Base-by-base conservation (phyloP, 2,113 vertebrate species). In the Empidonax traillii region DNA sequence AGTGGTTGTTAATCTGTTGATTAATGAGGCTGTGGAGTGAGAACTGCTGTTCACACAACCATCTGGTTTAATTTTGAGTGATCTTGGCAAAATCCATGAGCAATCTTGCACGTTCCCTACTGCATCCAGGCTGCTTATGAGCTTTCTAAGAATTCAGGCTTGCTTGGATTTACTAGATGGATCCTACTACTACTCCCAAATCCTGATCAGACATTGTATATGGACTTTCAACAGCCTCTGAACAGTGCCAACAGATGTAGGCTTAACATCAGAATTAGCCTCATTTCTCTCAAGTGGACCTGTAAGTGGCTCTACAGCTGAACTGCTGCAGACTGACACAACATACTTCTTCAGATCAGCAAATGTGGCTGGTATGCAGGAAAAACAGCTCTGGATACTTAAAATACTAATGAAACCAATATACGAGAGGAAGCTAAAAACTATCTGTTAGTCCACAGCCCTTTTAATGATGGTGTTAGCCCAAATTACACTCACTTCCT, bases 401-500 rank as follows among this genome's bases (percentile, higher is more conserved):
- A 49, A 68, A 87, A 93, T 12, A 65, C 24, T 65, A 55, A 44
- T 16, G 19, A 74, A 91, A 77, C 8, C 37, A 76, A 56, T 24
- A 68, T 19, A 52, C 3, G 35, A 52, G n/a, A 76, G 35, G 47
- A 76, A 72, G 35, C 63, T 52, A 47, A 89, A 87, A 85, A 27
- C 35, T 83, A 10, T 27, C 67, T 93, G 44, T 24, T 22, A 68
- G 55, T 18, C 59, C 59, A 11, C 3, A 74, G n/a, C 25, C 25
- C 43, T 63, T 76, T 72, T 71, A 71, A 49, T 14, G 3, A 85
- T 31, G 25, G 46, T 4, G 0, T 62, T 59, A 85, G 18, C 12
- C 51, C 61, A 41, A 85, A 83, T 77, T 74, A 25, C 5, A 96
- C 97, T 97, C 22, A 97, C 96, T 84, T 97, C 92, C 16, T 96